phyloP scores from a whole-genome alignment of 2,888 invertebrate genomes.

The Galerucella calmariensis region DNA sequence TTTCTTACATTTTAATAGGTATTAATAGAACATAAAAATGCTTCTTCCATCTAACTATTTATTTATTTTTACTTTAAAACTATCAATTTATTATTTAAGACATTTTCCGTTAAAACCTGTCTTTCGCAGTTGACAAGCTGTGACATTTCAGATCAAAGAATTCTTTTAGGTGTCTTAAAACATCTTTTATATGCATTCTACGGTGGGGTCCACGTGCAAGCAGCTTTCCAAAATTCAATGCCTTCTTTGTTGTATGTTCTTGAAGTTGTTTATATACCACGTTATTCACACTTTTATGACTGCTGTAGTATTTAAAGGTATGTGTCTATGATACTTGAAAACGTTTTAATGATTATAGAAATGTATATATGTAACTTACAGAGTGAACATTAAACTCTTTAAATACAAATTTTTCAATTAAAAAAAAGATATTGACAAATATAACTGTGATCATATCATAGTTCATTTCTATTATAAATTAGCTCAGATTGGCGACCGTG shows the following conservation, averaged over 20 bases:
- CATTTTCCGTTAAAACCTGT: conserved; percentile 19
- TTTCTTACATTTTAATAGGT: neutral
- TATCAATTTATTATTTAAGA: conserved; percentile 21
- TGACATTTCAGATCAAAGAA: conserved; percentile 45
- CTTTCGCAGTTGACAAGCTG: conserved; percentile 28
- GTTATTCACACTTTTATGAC: conserved; percentile 46
- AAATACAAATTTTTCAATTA: no score
- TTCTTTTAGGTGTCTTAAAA: conserved; percentile 41
- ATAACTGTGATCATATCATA: neutral
- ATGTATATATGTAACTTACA: neutral
- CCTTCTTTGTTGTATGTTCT: conserved; percentile 42
- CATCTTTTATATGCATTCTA: conserved; percentile 29
- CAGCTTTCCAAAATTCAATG: conserved; percentile 48
- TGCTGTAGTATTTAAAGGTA: conserved; percentile 44
- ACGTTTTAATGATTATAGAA: conserved; percentile 27
- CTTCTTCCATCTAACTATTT: neutral
- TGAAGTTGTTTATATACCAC: conserved; percentile 48
- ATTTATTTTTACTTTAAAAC: conserved; percentile 26
- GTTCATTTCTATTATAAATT: conserved; percentile 15
- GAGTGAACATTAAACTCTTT: neutral
- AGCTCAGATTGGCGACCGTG: conserved; percentile 9
- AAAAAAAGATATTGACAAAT: no score
- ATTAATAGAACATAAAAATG: neutral
- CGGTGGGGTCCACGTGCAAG: conserved; percentile 55
- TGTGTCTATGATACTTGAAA: conserved; percentile 43